phyloP scores from a whole-genome alignment of 1,140 invertebrate species.

The Drosophila nigrodunni region DNA sequence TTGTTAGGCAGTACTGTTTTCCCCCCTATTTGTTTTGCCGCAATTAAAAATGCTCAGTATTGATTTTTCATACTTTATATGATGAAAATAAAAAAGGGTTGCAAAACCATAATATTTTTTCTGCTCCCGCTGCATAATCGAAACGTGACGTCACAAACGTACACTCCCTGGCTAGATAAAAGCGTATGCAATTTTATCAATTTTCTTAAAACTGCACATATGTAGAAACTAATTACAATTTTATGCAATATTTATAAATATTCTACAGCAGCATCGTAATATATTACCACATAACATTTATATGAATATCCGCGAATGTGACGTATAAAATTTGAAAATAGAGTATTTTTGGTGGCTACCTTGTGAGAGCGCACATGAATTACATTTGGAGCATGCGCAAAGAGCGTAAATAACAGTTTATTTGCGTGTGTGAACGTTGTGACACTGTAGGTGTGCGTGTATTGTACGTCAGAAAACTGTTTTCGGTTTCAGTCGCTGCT shows the following conservation, averaged over 20 bases:
- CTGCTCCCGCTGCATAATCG: not conserved
- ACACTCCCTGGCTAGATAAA: not conserved
- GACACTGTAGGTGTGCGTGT: slow-evolving; percentile 21
- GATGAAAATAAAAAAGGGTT: not conserved
- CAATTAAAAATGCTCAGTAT: not conserved
- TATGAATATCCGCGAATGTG: not conserved
- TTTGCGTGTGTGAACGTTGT: slow-evolving; percentile 20
- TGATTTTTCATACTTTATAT: slow-evolving; percentile 2
- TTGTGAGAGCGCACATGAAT: slow-evolving; percentile 12
- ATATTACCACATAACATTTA: no score
- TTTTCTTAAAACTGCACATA: no score
- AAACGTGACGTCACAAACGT: slow-evolving; percentile 16
- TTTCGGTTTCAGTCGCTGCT: slow-evolving; percentile 52
- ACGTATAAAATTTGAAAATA: not conserved
- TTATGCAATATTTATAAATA: no score
- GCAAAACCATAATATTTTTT: not conserved
- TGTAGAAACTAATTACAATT: no score
- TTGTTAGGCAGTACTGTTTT: not conserved
- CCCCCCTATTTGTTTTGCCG: not conserved
- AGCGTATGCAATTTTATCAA: no score
- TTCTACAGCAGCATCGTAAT: no score
- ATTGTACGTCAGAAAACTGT: slow-evolving; percentile 47
- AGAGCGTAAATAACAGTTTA: slow-evolving; percentile 44
- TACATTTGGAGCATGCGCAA: slow-evolving; percentile 33
- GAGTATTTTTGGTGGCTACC: not conserved